Conservation (phyloP, 2,888 invertebrate genomes). For the Tetragonisca angustula region DNA sequence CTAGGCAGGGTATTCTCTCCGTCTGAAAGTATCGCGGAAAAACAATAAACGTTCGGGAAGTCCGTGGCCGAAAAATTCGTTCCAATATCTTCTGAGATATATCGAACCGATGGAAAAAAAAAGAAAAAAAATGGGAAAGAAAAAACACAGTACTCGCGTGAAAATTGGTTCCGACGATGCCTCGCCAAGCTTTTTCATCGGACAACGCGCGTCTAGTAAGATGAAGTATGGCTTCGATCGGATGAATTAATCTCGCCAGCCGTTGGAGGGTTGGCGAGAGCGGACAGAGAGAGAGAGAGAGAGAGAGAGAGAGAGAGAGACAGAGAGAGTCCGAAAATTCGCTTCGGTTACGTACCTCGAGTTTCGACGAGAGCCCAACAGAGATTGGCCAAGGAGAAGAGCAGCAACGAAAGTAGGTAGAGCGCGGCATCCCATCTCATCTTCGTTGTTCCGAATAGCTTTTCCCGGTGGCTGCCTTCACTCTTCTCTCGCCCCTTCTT, state of each 20-base stretch:
- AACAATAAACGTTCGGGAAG: not conserved
- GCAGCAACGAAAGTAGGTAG: conserved; percentile 67
- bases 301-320: no score
- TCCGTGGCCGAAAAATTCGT: conserved; percentile 3
- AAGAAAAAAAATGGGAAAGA: no score
- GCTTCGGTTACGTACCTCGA: conserved; percentile 69
- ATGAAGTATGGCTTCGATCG: conserved; percentile 16
- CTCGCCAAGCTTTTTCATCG: conserved; percentile 3
- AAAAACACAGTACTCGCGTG: not conserved
- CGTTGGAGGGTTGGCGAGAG: not conserved
- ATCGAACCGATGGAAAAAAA: not conserved
- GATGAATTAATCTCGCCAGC: conserved; percentile 30
- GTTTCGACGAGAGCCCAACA: conserved; percentile 74
- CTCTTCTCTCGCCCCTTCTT: conserved; percentile 46
- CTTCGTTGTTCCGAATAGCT: conserved; percentile 72
- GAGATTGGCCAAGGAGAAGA: conserved; percentile 72
- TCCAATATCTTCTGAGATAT: not conserved
- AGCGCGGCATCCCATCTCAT: conserved; percentile 77
- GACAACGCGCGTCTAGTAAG: not conserved
- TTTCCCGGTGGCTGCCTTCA: conserved; percentile 48
- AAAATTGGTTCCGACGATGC: conserved; percentile 14
- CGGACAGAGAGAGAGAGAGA: no score
- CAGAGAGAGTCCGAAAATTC: conserved; percentile 15
- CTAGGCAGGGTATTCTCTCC: not conserved
- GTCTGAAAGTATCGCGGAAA: not conserved